Evolutionary conservation across 2,888 invertebrate species (phyloP).

Genomic region (Augochlorella aurata): DNA sequence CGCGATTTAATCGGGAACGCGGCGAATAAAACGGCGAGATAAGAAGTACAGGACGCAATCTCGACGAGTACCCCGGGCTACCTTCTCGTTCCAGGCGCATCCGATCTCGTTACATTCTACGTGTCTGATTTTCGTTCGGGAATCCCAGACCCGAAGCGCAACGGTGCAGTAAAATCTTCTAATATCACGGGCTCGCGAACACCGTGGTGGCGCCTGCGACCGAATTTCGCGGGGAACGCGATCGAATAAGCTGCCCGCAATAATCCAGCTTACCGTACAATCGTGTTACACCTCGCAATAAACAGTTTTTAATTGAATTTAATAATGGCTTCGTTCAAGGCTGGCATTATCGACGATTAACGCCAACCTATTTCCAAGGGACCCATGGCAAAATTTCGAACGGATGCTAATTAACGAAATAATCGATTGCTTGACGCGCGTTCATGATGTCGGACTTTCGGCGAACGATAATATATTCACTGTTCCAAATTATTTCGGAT

Average conservation of each 20-base stretch:
- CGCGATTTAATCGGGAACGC: constrained; percentile 39
- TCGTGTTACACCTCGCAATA: constrained; percentile 12
- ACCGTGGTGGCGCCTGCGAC: neutral
- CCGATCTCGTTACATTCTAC: constrained; percentile 27
- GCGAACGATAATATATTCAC: neutral
- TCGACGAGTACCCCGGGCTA: constrained; percentile 6
- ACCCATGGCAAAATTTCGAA: neutral
- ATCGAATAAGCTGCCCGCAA: constrained; percentile 26
- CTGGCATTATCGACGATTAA: neutral
- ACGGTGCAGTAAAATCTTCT: constrained; percentile 15
- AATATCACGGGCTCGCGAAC: neutral
- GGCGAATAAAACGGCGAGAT: constrained; percentile 34
- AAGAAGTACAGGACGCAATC: constrained; percentile 20
- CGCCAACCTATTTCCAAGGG: neutral
- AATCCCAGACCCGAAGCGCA: neutral
- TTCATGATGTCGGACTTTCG: neutral
- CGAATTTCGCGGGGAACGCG: neutral
- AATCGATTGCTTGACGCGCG: neutral
- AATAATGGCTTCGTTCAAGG: neutral
- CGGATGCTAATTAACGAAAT: neutral
- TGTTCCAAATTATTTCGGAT: neutral
- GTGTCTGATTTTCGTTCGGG: constrained; percentile 22
- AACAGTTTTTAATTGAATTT: neutral
- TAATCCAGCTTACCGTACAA: constrained; percentile 12
- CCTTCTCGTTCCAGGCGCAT: neutral